Evolutionary conservation across 1,140 invertebrate genomes (phyloP), one percentile per base, ranked within the genome.

Genomic region (Metaphire vulgaris): DNA sequence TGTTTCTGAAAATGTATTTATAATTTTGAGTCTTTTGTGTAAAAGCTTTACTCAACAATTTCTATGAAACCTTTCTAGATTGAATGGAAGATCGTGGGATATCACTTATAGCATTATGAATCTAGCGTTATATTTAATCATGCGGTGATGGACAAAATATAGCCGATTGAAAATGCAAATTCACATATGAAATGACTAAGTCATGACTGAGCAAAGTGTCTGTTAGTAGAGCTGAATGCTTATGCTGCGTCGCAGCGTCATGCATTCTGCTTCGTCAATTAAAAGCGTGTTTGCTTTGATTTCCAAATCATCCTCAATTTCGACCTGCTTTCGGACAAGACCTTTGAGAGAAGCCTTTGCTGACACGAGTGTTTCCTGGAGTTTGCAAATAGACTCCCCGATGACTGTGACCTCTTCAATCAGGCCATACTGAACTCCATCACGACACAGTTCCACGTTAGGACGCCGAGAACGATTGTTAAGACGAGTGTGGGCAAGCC

Each of bases 251-350:
- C 86, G 80, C 82, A 87, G 84, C 14, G 85, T 84, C 83, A 85
- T 83, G 73, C 84, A 86, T 78, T 87, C 82, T 0, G 95, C 93
- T 86, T 96, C 93, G 85, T 96, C 95, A 81, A 96, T 93, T 86
- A 95, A 93, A 77, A 96, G 85, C 2, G 92, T 92, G 82, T 95
- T 95, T 71, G 91, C 90, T 87, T 96, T 96, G 2, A 95, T 89
- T 81, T 94, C 93, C 75, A 96, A 94, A 82, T 96, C 93, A 83
- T 95, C 93, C 84, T 96, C 93, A 73, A 96, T 83, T 82, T 93
- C 92, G 68, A 95, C 89, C 86, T 95, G 92, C 0, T 91, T 92
- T 83, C 93, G 92, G 28, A 93, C 85, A 28, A 96, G 88, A 83
- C 92, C 92, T 34, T 93, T 90, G 73, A 94, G 86, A 0, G 91